A percentile compares a stretch with the other conserved stretches of the same genome.
phyloP scores from a whole-genome alignment of 2,888 invertebrate genomes.

The Tetrapedia diversipes region DNA sequence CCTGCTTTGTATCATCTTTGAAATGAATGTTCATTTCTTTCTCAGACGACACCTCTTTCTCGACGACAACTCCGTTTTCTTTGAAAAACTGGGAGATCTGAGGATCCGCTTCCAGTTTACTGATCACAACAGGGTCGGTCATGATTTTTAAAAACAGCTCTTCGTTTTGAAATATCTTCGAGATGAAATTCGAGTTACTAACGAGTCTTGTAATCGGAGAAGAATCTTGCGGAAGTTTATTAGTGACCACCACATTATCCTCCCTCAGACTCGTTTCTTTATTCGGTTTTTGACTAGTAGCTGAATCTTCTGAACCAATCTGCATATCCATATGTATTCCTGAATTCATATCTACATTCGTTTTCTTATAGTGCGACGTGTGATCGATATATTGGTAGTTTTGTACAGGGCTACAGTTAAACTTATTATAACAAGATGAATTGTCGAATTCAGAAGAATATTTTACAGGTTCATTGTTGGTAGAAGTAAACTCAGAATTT shows the following conservation, averaged over 20 bases:
- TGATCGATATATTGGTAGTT: constrained; percentile 28
- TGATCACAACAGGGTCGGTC: constrained; percentile 69
- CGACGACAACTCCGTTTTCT: constrained; percentile 51
- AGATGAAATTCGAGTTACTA: constrained; percentile 73
- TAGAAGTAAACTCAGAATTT: constrained; percentile 38
- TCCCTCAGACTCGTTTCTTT: constrained; percentile 65
- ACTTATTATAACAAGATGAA: constrained; percentile 43
- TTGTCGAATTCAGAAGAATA: constrained; percentile 52
- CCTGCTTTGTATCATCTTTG: constrained; percentile 47
- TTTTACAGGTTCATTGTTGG: constrained; percentile 31
- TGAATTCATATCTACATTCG: constrained; percentile 17
- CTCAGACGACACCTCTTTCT: constrained; percentile 42
- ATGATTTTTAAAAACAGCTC: constrained; percentile 73
- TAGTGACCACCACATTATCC: constrained; percentile 48
- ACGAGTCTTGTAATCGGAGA: constrained; percentile 71
- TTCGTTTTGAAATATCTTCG: constrained; percentile 76
- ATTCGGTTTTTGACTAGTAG: constrained; percentile 63
- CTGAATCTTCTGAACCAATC: constrained; percentile 51
- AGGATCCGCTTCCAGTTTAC: constrained; percentile 75
- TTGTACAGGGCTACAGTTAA: constrained; percentile 39
- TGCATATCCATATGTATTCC: constrained; percentile 20
- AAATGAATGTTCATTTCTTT: constrained; percentile 18
- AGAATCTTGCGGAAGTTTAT: constrained; percentile 70
- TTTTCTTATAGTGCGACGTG: constrained; percentile 7
- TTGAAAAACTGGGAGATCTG: constrained; percentile 73